A percentile compares a stretch with the other conserved stretches of the same genome.
phyloP scores from a whole-genome alignment of 2,888 invertebrate species.

The Pomacea canaliculata region DNA sequence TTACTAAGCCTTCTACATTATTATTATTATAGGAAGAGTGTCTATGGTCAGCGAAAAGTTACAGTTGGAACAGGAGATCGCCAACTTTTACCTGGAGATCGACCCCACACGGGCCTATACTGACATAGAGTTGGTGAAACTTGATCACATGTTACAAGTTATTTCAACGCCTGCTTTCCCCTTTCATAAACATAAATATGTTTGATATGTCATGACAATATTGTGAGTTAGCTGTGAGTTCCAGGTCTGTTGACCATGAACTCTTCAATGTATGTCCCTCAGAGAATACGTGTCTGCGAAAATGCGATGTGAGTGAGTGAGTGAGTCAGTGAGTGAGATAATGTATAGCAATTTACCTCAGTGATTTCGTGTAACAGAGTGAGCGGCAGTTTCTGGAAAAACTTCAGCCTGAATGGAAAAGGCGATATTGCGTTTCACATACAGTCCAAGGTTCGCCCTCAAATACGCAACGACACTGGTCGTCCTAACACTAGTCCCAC shows the following conservation, averaged over 20 bases:
- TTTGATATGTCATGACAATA: no score
- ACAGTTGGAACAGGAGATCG: neutral
- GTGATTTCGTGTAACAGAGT: no score
- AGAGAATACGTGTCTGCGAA: no score
- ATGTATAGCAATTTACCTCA: neutral
- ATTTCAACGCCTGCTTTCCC: neutral
- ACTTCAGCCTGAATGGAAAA: no score
- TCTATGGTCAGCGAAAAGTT: neutral
- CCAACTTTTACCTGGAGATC: neutral
- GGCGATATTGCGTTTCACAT: slow-evolving; percentile 4
- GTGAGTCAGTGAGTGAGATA: neutral
- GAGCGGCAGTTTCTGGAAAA: no score
- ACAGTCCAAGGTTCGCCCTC: slow-evolving; percentile 36
- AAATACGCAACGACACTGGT: slow-evolving; percentile 41
- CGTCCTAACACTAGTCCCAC: slow-evolving; percentile 42
- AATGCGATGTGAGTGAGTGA: slow-evolving; percentile 6
- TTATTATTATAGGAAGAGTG: neutral
- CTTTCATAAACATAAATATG: neutral
- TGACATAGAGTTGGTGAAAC: neutral
- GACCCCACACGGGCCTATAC: neutral
- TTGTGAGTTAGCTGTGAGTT: no score
- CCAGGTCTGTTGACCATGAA: no score
- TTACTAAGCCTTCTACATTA: no score
- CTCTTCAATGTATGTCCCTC: no score
- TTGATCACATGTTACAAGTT: no score